These are phyloP conservation scores for Champsocephalus gunnari DNA, from an alignment of 2,797 vertebrate genomes.

Conservation along the genomic window DNA sequence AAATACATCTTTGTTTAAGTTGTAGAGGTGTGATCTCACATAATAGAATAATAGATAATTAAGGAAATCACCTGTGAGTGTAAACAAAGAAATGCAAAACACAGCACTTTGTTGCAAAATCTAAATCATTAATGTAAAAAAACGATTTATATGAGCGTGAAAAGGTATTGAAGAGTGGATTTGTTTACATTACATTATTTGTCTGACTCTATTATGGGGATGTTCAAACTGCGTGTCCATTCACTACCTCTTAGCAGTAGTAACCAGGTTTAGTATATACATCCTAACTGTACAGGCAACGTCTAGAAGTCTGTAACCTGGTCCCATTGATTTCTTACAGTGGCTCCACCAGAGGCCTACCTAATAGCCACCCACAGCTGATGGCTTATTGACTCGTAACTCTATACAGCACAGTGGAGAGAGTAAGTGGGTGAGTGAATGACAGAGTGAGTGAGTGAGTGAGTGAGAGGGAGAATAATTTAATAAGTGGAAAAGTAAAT, in stretches of 20 bases:
- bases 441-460: conserved; percentile 64
- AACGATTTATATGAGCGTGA: neutral
- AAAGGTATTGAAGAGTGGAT: conserved; percentile 36
- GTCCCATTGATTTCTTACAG: conserved; percentile 64
- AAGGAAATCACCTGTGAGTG: neutral
- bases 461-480: conserved; percentile 64
- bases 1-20: neutral
- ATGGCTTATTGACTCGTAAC: conserved; percentile 76
- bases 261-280: conserved; percentile 10
- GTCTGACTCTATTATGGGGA: neutral
- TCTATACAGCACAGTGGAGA: conserved; percentile 67
- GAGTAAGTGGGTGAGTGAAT: conserved; percentile 75
- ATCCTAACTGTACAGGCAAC: conserved; percentile 12
- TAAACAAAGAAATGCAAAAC: neutral
- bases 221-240: neutral
- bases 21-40: neutral
- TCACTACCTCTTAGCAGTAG: conserved; percentile 1
- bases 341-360: conserved; percentile 61
- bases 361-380: conserved; percentile 59
- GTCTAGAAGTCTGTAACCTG: conserved; percentile 57
- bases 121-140: neutral
- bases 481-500: conserved; percentile 76
- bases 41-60: neutral
- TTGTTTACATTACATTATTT: conserved; percentile 10
- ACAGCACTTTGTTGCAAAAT: conserved; percentile 1